A percentile compares a stretch with the other conserved stretches of the same genome.
These are phyloP conservation scores for Scolopax mira DNA, from an alignment of 2,113 vertebrate species.

Conservation along the genomic window DNA sequence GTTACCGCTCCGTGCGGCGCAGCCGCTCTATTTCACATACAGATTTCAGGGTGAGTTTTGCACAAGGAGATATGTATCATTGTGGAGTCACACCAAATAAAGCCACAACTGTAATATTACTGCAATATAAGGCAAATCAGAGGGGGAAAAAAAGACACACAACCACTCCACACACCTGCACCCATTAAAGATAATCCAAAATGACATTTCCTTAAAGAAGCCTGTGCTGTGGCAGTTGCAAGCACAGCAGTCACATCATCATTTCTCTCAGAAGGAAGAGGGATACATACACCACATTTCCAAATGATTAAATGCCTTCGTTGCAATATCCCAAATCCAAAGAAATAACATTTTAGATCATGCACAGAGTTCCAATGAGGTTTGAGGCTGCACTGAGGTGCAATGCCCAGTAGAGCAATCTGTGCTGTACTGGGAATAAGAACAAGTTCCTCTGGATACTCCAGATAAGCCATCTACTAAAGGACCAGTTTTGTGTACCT, in stretches of 20 bases:
- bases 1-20: neutral
- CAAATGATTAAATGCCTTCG: neutral
- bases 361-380: neutral
- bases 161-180: neutral
- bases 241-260: neutral
- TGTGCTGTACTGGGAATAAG: neutral
- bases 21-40: neutral
- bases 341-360: neutral
- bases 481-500: neutral
- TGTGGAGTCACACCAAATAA: neutral
- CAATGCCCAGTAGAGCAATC: neutral
- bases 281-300: neutral
- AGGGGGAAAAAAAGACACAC: accelerated
- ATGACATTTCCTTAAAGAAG: slow-evolving; percentile 20
- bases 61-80: neutral
- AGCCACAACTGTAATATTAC: neutral
- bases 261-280: slow-evolving; percentile 31
- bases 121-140: neutral
- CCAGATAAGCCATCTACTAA: neutral
- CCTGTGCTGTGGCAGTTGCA: neutral
- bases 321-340: neutral
- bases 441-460: neutral
- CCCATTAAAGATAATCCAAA: slow-evolving; percentile 32
- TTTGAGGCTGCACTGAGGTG: accelerated
- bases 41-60: neutral